Percentiles rank a stretch among this genome's conserved stretches.
phyloP scores from a whole-genome alignment of 2,113 vertebrate species.

The Phalacrocorax carbo region DNA sequence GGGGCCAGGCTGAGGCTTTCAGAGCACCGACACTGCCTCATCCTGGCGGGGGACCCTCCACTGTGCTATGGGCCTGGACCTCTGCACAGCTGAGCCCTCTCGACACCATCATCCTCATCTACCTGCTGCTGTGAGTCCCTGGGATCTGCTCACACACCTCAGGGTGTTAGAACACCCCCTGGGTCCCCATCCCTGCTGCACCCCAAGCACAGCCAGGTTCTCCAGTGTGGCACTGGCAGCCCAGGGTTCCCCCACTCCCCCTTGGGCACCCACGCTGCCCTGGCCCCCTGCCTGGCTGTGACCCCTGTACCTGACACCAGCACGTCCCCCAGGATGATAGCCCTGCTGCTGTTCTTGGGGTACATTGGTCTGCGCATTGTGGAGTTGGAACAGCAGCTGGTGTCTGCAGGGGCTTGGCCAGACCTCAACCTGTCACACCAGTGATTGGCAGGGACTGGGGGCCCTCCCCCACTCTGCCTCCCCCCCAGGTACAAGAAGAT shows the following conservation, averaged over 20 bases:
- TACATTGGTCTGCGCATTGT: slow-evolving; percentile 84
- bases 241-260: rapidly evolving
- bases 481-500: not conserved
- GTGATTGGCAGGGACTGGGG: not conserved
- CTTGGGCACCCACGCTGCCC: not conserved
- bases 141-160: rapidly evolving
- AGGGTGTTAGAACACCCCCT: rapidly evolving
- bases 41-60: slow-evolving; percentile 57
- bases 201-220: rapidly evolving
- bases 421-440: slow-evolving; percentile 40
- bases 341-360: slow-evolving; percentile 83
- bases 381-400: slow-evolving; percentile 85
- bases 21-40: not conserved
- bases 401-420: slow-evolving; percentile 68
- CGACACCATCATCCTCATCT: slow-evolving; percentile 79
- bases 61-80: not conserved
- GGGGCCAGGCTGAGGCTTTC: not conserved
- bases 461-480: not conserved
- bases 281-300: rapidly evolving
- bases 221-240: not conserved
- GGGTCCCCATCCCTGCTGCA: rapidly evolving
- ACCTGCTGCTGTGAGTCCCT: slow-evolving; percentile 84
- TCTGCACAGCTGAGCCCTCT: slow-evolving; percentile 65
- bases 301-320: not conserved
- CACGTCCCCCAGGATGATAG: slow-evolving; percentile 73